Conservation (phyloP, 1,140 invertebrate species). For the Drosophila orosa region DNA sequence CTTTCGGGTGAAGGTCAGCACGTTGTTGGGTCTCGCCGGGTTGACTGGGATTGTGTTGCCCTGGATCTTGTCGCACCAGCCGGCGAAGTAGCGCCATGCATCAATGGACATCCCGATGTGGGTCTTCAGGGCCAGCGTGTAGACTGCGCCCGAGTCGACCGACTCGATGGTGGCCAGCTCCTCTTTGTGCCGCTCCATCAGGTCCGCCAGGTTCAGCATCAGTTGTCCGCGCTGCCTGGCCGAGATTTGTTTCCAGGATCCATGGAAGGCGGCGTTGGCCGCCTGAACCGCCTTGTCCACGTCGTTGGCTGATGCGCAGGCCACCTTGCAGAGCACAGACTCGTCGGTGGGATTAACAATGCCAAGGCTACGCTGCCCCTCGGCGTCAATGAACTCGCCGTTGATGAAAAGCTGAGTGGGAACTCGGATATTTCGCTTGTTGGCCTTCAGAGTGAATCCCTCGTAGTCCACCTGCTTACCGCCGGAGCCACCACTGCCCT, state of each 20-base stretch:
- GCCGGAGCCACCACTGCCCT: constrained; percentile 44
- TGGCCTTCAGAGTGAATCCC: constrained; percentile 90
- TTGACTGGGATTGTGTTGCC: constrained; percentile 95
- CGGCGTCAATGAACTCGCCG: constrained; percentile 94
- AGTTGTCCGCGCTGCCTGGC: constrained; percentile 91
- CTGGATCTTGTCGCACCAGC: constrained; percentile 97
- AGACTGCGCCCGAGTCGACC: constrained; percentile 97
- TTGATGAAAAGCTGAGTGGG: constrained; percentile 96
- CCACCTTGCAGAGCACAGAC: constrained; percentile 90
- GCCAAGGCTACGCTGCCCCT: constrained; percentile 87
- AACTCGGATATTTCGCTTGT: constrained; percentile 93
- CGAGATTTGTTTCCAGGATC: constrained; percentile 95
- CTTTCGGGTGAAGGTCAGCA: constrained; percentile 92
- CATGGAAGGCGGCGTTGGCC: constrained; percentile 94
- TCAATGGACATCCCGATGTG: constrained; percentile 97
- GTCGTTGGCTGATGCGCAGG: constrained; percentile 91
- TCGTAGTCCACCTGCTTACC: constrained; percentile 87
- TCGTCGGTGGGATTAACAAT: constrained; percentile 95
- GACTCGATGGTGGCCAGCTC: constrained; percentile 97
- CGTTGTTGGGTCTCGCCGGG: constrained; percentile 93
- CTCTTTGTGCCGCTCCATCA: constrained; percentile 97
- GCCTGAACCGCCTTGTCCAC: constrained; percentile 94
- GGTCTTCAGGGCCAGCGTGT: constrained; percentile 97
- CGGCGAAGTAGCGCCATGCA: constrained; percentile 96
- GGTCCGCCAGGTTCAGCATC: constrained; percentile 93